Evolutionary conservation across 2,113 vertebrate species (phyloP).

Genomic region (Pseudopipra pipra): DNA sequence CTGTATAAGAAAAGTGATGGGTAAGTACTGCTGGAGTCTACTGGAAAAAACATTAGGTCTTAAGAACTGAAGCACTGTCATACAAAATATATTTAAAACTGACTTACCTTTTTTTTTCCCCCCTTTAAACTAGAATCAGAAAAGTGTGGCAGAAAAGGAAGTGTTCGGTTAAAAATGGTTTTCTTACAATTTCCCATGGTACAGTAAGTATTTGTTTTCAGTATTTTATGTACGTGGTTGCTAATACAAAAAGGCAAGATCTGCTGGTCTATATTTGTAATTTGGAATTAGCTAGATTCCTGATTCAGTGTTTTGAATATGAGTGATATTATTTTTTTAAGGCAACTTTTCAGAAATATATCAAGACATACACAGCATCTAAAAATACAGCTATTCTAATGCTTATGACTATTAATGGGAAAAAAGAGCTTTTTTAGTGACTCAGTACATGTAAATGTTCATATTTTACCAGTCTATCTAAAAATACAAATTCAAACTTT

Average conservation of each 20-base stretch:
- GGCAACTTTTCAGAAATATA: conserved; percentile 3
- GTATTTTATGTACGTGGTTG: conserved; percentile 50
- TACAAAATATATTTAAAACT: neutral
- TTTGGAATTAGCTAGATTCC: neutral
- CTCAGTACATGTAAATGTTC: neutral
- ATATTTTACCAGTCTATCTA: neutral
- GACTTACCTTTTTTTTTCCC: neutral
- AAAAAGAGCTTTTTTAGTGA: neutral
- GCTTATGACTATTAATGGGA: neutral
- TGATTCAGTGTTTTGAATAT: neutral
- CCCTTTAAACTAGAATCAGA: conserved; percentile 80
- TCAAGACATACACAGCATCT: neutral
- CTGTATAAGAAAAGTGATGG: conserved; percentile 98
- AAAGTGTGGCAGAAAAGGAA: conserved; percentile 99
- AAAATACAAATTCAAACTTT: neutral
- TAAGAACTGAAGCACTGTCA: neutral
- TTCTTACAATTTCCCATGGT: conserved; percentile 93
- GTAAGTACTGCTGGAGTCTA: conserved; percentile 64
- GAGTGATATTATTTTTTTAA: neutral
- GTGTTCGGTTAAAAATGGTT: conserved; percentile 90
- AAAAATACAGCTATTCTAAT: neutral
- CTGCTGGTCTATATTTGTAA: conserved; percentile 50
- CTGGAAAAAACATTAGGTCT: neutral
- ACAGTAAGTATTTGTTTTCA: conserved; percentile 84
- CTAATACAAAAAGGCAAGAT: conserved; percentile 48